Conservation (phyloP, 2,888 invertebrate genomes). For the Tricholauxania praeusta region DNA sequence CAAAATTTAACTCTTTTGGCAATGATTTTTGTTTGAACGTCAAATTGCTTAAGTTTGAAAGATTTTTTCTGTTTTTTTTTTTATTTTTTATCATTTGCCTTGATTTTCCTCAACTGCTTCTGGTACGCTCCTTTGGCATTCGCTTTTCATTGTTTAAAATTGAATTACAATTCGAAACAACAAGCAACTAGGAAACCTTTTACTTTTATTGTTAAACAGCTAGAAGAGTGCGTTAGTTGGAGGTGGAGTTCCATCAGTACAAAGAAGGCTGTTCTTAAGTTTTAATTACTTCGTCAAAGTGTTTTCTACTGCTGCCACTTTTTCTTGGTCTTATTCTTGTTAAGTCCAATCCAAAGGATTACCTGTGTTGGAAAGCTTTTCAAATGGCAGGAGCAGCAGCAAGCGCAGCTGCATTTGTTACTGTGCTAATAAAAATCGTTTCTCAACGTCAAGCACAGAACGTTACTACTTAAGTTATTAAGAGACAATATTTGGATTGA, state of each 20-base stretch:
- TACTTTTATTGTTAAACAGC: background rate
- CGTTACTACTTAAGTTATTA: slow-evolving; percentile 20
- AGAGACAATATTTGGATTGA: slow-evolving; percentile 30
- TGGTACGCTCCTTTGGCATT: background rate
- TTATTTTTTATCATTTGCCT: background rate
- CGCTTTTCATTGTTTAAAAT: slow-evolving; percentile 27
- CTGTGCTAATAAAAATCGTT: too few species aligned
- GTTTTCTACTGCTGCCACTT: slow-evolving; percentile 25
- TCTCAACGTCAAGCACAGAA: too few species aligned
- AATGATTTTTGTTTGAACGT: slow-evolving; percentile 23
- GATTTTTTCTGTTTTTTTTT: background rate
- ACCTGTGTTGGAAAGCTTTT: background rate
- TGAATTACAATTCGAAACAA: slow-evolving; percentile 34
- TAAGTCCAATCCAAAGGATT: background rate
- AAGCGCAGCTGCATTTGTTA: too few species aligned
- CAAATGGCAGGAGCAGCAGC: too few species aligned
- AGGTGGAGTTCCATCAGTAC: background rate
- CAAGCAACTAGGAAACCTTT: slow-evolving; percentile 11
- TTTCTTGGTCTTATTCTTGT: background rate
- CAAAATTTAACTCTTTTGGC: background rate
- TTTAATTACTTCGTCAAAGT: slow-evolving; percentile 59
- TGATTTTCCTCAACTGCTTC: slow-evolving; percentile 10
- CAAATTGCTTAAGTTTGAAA: slow-evolving; percentile 19
- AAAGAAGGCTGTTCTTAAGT: slow-evolving; percentile 41
- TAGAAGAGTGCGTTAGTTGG: background rate